Conservation (phyloP, 2,113 vertebrate genomes). For the Erythrocebus patas region DNA sequence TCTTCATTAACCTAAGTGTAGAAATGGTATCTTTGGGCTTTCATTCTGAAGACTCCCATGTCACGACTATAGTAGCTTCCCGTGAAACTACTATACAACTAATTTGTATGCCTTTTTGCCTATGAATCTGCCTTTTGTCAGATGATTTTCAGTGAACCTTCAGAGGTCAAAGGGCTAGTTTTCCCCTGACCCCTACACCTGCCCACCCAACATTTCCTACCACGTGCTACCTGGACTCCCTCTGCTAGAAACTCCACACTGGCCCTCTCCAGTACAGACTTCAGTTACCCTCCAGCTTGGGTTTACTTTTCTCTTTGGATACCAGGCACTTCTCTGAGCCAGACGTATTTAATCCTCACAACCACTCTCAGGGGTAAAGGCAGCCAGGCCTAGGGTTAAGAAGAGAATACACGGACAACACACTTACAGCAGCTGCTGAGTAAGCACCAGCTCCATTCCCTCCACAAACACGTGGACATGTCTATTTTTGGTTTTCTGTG, state of each 20-base stretch:
- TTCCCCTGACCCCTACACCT: neutral
- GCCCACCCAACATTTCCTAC: neutral
- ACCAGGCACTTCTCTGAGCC: neutral
- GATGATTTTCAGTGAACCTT: neutral
- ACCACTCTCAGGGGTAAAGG: too few species aligned
- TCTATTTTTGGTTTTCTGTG: neutral
- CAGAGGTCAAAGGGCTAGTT: neutral
- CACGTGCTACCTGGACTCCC: neutral
- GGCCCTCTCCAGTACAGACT: neutral
- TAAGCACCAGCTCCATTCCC: neutral
- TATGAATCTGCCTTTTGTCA: neutral
- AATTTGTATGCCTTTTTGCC: neutral
- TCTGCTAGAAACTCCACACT: neutral
- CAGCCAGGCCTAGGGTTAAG: neutral
- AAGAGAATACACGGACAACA: neutral
- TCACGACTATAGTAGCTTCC: neutral
- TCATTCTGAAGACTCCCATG: neutral
- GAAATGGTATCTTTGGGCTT: neutral
- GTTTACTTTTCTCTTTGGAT: neutral
- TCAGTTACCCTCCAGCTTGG: neutral
- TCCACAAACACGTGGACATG: rapidly evolving
- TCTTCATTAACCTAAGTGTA: neutral
- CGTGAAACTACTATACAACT: neutral
- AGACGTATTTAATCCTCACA: neutral
- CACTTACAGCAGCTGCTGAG: neutral